Evolutionary conservation across 2,888 invertebrate genomes (phyloP), one percentile per base, ranked within the genome.

Genomic region (Acronicta aceris): DNA sequence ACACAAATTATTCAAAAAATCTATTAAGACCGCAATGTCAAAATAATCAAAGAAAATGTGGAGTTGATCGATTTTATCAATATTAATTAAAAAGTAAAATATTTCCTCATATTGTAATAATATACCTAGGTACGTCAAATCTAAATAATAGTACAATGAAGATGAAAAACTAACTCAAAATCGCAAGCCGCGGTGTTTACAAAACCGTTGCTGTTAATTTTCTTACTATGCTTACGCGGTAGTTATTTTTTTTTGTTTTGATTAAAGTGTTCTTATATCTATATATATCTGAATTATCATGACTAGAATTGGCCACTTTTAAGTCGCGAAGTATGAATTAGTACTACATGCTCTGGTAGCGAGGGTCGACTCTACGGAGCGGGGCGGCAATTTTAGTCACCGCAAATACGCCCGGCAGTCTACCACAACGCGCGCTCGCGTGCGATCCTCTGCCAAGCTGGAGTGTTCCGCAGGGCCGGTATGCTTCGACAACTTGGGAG

Each of bases 401-500:
- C 78, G 82, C 82, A 80, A 75, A 74, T 79, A 76, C 80, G 81
- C 69, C 84, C 86, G 90, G 86, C 93, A 94, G 94, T 93, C 84
- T 88, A 84, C 78, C 74, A 85, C 87, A 84, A 85, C 77, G 85
- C 94, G 93, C 91, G 92, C 87, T 87, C 90, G 93, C 88, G 93
- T 84, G 91, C 91, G 90, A 87, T 89, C 83, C 90, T 85, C 85
- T 88, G 74, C 78, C 89, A 94, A 92, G 79, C 94, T 94, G 94
- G 94, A 94, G 90, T 90, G 89, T 82, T 91, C 94, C 88, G 88
- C 88, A 84, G 93, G 89, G 84, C 93, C 94, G 87, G 87, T 92
- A 93, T 94, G 95, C 83, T 88, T 95, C 92, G 95, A 94, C 89
- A 94, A 89, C 83, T 88, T 94, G 82, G 91, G 89, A 82, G 91